A percentile compares a stretch with the other conserved stretches of the same genome.
phyloP scores from a whole-genome alignment of 2,888 invertebrate genomes.

The Lithophane semibrunnea region DNA sequence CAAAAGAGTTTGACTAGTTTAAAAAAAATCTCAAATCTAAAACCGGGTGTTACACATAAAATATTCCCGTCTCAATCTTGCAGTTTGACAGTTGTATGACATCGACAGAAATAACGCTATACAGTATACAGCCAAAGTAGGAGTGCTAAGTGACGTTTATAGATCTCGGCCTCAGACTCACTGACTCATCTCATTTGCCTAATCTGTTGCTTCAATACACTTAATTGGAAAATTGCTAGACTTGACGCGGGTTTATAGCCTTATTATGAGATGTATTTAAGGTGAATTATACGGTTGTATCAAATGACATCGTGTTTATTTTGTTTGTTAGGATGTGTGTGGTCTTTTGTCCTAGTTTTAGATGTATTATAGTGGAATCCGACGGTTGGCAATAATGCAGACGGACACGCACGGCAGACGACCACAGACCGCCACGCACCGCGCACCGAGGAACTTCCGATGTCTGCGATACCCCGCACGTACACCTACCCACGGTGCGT shows the following conservation, averaged over 20 bases:
- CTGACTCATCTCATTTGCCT: slow-evolving; percentile 52
- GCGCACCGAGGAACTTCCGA: too few relatives aligned
- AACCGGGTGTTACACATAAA: background rate
- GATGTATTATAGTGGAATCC: too few relatives aligned
- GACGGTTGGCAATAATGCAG: too few relatives aligned
- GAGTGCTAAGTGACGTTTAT: background rate
- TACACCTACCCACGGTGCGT: too few relatives aligned
- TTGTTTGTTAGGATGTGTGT: slow-evolving; percentile 14
- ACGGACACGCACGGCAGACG: too few relatives aligned
- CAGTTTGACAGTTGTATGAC: background rate
- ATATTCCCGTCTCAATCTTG: background rate
- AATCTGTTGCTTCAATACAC: slow-evolving; percentile 22
- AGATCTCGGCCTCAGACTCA: slow-evolving; percentile 10
- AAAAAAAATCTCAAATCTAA: background rate
- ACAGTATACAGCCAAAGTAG: background rate
- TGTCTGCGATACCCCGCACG: too few relatives aligned
- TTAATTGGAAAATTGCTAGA: slow-evolving; percentile 65
- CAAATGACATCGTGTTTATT: slow-evolving; percentile 39
- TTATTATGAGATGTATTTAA: slow-evolving; percentile 57
- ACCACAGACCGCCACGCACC: too few relatives aligned
- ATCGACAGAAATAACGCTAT: background rate
- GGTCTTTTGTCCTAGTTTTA: background rate
- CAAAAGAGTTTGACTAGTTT: too few relatives aligned
- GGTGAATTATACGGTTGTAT: slow-evolving; percentile 39
- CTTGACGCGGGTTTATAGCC: slow-evolving; percentile 52